Conservation (phyloP, 2,888 invertebrate genomes). For the Meliscaeva auricollis region DNA sequence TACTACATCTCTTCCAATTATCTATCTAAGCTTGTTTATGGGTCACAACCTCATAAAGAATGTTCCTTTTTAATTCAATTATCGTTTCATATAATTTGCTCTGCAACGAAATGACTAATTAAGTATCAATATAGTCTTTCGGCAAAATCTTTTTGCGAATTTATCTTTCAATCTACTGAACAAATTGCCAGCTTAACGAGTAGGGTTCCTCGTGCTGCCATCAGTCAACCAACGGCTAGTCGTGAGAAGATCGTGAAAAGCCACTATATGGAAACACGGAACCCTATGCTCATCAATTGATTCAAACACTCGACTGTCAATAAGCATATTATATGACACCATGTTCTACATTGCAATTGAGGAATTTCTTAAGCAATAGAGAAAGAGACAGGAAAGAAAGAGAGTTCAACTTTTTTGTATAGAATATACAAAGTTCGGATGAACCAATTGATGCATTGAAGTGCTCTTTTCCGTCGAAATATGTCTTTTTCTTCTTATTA, state of each 20-base stretch:
- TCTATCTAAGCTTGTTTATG: slow-evolving; percentile 19
- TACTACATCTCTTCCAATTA: background rate
- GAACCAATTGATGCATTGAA: slow-evolving; percentile 60
- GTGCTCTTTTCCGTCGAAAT: slow-evolving; percentile 65
- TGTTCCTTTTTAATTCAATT: slow-evolving; percentile 53
- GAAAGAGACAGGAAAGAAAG: background rate
- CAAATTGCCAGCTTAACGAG: background rate
- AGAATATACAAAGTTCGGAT: slow-evolving; percentile 33
- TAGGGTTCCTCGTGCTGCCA: background rate
- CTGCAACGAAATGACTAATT: slow-evolving; percentile 38
- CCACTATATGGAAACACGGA: slow-evolving; percentile 20
- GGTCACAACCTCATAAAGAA: slow-evolving; percentile 52
- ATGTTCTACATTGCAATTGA: slow-evolving; percentile 50
- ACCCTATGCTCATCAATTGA: slow-evolving; percentile 46
- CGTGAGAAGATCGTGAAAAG: slow-evolving; percentile 24
- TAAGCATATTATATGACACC: slow-evolving; percentile 28
- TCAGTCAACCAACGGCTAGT: background rate
- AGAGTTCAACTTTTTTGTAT: slow-evolving; percentile 35
- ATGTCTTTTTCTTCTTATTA: background rate
- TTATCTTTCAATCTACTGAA: background rate
- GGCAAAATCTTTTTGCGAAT: slow-evolving; percentile 51
- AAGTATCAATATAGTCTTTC: slow-evolving; percentile 72
- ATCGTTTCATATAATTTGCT: slow-evolving; percentile 37
- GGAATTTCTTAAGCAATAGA: slow-evolving; percentile 22
- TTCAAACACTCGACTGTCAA: slow-evolving; percentile 61